Evolutionary conservation across 2,888 invertebrate species (phyloP).

Genomic region (Scaptomyza reducta): DNA sequence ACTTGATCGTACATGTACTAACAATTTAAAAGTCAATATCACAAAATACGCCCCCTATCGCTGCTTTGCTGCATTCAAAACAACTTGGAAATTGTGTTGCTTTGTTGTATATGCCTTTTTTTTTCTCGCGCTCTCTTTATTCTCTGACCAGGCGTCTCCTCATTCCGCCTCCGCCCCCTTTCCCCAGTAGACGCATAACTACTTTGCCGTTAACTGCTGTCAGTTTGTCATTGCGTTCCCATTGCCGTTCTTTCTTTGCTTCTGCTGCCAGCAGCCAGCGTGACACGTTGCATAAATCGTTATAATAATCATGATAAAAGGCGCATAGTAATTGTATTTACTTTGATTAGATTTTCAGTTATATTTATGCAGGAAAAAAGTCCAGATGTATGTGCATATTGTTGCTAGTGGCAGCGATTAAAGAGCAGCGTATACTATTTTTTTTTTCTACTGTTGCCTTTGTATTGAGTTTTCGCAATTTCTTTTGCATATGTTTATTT

Average conservation of each 20-base stretch:
- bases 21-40: constrained; percentile 28
- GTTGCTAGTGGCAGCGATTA: constrained; percentile 34
- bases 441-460: constrained; percentile 19
- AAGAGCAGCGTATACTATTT: constrained; percentile 16
- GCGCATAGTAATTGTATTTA: constrained; percentile 25
- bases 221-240: constrained; percentile 70
- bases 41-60: constrained; percentile 61
- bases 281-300: constrained; percentile 82
- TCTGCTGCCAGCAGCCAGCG: constrained; percentile 43
- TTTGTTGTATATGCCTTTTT: constrained; percentile 58
- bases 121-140: constrained; percentile 36
- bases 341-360: constrained; percentile 56
- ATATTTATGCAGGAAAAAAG: constrained; percentile 14
- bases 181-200: constrained; percentile 46
- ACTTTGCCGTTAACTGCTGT: constrained; percentile 71
- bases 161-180: constrained; percentile 8
- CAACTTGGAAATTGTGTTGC: constrained; percentile 27
- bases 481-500: constrained; percentile 60
- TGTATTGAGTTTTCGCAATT: constrained; percentile 58
- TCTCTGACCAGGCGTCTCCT: constrained; percentile 26
- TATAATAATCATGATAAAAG: constrained; percentile 68
- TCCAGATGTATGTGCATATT: constrained; percentile 8
- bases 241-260: constrained; percentile 53
- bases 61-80: constrained; percentile 24
- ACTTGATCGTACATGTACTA: constrained; percentile 40